Evolutionary conservation across 2,888 invertebrate genomes (phyloP), one percentile per base, ranked within the genome.

Genomic region (Agrotis clavis): DNA sequence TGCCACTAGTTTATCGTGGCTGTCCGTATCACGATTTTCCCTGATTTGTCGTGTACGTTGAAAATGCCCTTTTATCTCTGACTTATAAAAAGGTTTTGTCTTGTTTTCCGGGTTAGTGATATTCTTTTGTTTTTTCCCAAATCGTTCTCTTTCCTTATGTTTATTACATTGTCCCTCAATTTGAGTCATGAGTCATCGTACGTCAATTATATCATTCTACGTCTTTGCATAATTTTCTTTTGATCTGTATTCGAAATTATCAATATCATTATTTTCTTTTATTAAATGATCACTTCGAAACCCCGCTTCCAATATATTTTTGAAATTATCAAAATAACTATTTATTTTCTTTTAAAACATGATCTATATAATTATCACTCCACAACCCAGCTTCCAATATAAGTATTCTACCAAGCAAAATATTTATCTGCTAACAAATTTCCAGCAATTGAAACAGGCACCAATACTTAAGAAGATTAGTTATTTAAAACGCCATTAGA

Each of bases 401-500:
- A n/a, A 53, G 21, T n/a, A 53, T 41, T 74, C 18, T 13, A 53
- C 3, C 4, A 4, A n/a, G 16, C 51, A 73, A 65, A 64, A 16
- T 4, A 14, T 18, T 1, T 13, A 48, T n/a, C n/a, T 47, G 9
- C 14, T 47, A 3, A 14, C 11, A 45, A 53, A 14, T 45, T n/a
- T 25, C 13, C 25, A n/a, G 5, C 13, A 18, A 41, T 35, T 57
- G 7, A 59, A 63, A 63, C 66, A 62, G 63, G 66, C 47, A 25
- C 16, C 4, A 0, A 45, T 59, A 71, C 57, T 59, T 70, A 1
- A 59, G 19, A 63, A 53, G 18, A 71, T 67, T 18, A 25, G 21
- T 41, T 67, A 25, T 54, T 67, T 67, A 51, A 71, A 60, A 67
- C 50, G 47, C 50, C 62, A 77, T 50, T 66, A 63, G 21, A 59